Conservation (phyloP, 2,797 vertebrate species). For the Sparus aurata region DNA sequence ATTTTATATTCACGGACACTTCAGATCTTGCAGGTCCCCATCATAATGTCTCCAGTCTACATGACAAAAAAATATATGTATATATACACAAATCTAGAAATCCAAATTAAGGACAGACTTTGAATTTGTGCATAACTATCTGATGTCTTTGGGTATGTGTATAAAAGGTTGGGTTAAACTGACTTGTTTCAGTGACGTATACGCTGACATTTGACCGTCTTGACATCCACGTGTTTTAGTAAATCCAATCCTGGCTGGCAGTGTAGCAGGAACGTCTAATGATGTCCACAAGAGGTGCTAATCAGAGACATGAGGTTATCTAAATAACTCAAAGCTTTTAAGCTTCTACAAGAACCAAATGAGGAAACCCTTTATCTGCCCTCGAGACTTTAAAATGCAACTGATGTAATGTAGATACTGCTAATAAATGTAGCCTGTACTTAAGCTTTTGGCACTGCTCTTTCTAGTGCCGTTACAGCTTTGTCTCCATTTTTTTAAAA, state of each 20-base stretch:
- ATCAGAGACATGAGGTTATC: constrained; percentile 54
- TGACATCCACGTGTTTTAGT: constrained; percentile 22
- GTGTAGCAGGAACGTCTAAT: constrained; percentile 24
- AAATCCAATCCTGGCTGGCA: constrained; percentile 29
- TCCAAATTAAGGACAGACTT: neutral
- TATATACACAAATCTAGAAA: too few relatives aligned
- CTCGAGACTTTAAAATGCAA: neutral
- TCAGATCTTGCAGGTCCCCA: neutral
- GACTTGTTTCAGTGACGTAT: constrained; percentile 4
- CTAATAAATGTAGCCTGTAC: constrained; percentile 5
- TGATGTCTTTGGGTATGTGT: constrained; percentile 4
- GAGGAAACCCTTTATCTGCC: constrained; percentile 19
- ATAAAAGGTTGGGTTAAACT: constrained; percentile 8
- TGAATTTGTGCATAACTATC: constrained; percentile 2
- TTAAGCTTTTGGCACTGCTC: constrained; percentile 3
- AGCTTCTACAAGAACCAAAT: constrained; percentile 48
- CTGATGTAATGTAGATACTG: neutral
- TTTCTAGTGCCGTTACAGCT: neutral
- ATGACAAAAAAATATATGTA: neutral
- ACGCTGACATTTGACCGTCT: neutral
- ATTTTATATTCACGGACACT: constrained; percentile 2
- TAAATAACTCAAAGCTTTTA: constrained; percentile 62
- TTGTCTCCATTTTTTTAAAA: neutral
- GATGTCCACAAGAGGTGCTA: constrained; percentile 40
- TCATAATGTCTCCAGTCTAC: neutral